These are phyloP conservation scores for Thereva nobilitata DNA, from an alignment of 2,888 invertebrate genomes.

Conservation along the genomic window DNA sequence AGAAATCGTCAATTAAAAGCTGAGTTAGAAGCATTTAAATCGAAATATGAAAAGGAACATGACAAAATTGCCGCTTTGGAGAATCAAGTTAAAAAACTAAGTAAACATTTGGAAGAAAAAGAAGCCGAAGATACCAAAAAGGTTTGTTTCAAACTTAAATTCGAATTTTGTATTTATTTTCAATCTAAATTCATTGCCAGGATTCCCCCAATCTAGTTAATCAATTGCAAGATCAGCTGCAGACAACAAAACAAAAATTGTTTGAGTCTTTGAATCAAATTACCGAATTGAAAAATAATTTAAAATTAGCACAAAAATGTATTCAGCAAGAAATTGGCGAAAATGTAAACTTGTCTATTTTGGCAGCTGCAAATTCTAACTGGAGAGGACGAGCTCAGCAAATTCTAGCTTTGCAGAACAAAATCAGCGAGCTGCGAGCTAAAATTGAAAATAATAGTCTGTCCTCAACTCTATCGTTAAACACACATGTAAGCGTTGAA, in stretches of 20 bases:
- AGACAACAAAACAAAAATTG: slow-evolving; percentile 64
- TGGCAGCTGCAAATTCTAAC: slow-evolving; percentile 63
- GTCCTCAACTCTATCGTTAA: slow-evolving; percentile 4
- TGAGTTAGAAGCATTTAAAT: slow-evolving; percentile 51
- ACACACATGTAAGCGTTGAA: slow-evolving; percentile 46
- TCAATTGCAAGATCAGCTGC: slow-evolving; percentile 62
- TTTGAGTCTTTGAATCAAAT: slow-evolving; percentile 72
- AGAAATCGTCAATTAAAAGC: slow-evolving; percentile 53
- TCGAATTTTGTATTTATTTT: neutral
- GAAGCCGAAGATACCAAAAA: slow-evolving; percentile 4
- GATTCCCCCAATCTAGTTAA: slow-evolving; percentile 45
- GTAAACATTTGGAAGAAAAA: neutral
- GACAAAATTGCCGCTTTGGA: slow-evolving; percentile 45
- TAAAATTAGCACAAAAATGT: slow-evolving; percentile 73
- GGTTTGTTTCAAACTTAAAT: neutral
- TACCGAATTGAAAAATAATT: slow-evolving; percentile 70
- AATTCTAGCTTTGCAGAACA: slow-evolving; percentile 70
- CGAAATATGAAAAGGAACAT: slow-evolving; percentile 48
- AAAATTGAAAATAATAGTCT: slow-evolving; percentile 57
- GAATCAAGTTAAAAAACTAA: slow-evolving; percentile 3
- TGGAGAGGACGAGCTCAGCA: slow-evolving; percentile 82
- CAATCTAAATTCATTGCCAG: slow-evolving; percentile 40
- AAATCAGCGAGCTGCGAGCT: slow-evolving; percentile 68
- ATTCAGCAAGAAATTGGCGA: slow-evolving; percentile 78
- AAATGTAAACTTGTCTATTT: slow-evolving; percentile 65